These are phyloP conservation scores for Drosophila putrida DNA, from an alignment of 2,888 invertebrate genomes.

Conservation along the genomic window DNA sequence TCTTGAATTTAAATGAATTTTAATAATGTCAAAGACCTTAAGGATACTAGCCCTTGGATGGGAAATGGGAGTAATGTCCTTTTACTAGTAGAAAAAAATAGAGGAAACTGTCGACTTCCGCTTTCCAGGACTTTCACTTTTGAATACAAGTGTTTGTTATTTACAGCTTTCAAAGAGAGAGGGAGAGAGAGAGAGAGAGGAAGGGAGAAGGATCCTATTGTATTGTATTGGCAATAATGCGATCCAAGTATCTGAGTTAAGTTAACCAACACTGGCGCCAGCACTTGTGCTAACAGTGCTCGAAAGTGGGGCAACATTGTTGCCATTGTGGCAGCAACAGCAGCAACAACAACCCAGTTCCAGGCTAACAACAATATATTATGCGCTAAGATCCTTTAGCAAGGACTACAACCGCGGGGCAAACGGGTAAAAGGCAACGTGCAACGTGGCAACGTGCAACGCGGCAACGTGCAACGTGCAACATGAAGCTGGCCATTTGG, in stretches of 20 bases:
- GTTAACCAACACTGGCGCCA: conserved; percentile 14
- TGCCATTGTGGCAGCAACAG: conserved; percentile 9
- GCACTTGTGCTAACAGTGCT: conserved; percentile 2
- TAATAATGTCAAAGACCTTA: no score
- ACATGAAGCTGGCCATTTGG: conserved; percentile 64
- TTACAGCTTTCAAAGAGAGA: neutral
- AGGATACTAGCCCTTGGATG: no score
- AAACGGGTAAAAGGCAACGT: conserved; percentile 4
- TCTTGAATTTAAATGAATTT: no score
- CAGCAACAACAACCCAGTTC: neutral
- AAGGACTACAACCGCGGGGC: conserved; percentile 34
- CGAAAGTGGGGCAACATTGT: conserved; percentile 19
- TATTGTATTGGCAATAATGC: neutral
- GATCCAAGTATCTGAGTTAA: neutral
- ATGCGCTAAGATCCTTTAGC: conserved; percentile 67
- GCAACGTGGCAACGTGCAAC: neutral
- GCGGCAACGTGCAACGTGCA: conserved; percentile 1
- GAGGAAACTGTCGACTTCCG: no score
- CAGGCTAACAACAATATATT: conserved; percentile 66
- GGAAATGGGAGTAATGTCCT: no score
- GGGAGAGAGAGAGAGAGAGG: neutral
- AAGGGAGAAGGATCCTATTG: no score
- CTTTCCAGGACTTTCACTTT: no score
- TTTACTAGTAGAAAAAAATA: no score
- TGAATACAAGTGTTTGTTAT: no score